Conservation (phyloP, 2,888 invertebrate species). For the Caenorhabditis doughertyi region DNA sequence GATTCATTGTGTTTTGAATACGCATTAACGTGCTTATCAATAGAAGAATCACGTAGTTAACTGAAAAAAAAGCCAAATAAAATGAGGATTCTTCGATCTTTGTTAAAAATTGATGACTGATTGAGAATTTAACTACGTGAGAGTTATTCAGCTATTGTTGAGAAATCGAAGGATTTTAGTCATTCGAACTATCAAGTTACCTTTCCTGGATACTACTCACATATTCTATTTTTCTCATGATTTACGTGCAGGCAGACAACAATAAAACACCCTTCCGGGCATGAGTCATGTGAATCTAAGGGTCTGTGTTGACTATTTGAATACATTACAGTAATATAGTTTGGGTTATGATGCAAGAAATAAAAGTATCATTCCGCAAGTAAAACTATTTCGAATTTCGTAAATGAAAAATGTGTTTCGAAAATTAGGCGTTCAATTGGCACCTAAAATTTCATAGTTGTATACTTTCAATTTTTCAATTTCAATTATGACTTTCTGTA, state of each 20-base stretch:
- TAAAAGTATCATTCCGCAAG: not conserved
- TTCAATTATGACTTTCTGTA: not conserved
- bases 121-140: constrained; percentile 1
- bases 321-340: no score
- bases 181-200: constrained; percentile 18
- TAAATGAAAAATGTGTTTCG: not conserved
- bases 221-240: not conserved
- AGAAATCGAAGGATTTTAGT: not conserved
- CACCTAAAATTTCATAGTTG: not conserved
- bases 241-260: not conserved
- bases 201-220: not conserved
- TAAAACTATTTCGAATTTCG: not conserved
- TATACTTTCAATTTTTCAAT: not conserved
- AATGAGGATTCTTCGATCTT: constrained; percentile 7
- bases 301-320: not conserved
- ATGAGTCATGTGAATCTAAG: not conserved
- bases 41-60: constrained; percentile 21
- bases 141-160: not conserved
- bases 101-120: not conserved
- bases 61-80: constrained; percentile 1
- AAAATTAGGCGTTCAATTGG: no score
- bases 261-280: not conserved
- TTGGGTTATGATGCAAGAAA: no score
- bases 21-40: constrained; percentile 1
- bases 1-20: constrained; percentile 39